phyloP scores from a whole-genome alignment of 2,797 vertebrate genomes.

The Ptychadena robeensis region DNA sequence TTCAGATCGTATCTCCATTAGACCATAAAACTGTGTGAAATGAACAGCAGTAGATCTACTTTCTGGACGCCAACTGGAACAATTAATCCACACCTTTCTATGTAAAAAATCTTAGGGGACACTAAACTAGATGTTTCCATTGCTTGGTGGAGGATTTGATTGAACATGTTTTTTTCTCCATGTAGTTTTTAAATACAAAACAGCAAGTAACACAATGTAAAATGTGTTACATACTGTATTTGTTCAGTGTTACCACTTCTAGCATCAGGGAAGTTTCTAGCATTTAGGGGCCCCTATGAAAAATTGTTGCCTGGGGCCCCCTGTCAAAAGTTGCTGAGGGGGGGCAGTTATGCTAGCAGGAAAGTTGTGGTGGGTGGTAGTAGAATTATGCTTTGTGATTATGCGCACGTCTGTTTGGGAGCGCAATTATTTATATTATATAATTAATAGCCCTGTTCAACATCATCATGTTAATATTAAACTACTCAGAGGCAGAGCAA shows the following conservation, averaged over 20 bases:
- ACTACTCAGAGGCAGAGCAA: not conserved
- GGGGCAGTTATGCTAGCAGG: too few species aligned
- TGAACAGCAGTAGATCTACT: slow-evolving; percentile 44
- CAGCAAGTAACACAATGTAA: slow-evolving; percentile 2
- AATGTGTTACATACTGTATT: too few species aligned
- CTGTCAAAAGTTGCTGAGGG: too few species aligned
- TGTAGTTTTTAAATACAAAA: slow-evolving; percentile 12
- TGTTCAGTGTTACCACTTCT: too few species aligned
- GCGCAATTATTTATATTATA: too few species aligned
- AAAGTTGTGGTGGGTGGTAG: too few species aligned
- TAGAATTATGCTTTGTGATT: too few species aligned
- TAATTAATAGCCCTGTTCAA: too few species aligned
- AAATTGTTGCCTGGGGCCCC: too few species aligned
- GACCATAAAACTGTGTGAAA: slow-evolving; percentile 51
- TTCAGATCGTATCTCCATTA: slow-evolving; percentile 37
- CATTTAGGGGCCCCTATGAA: too few species aligned
- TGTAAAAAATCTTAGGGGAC: slow-evolving; percentile 20
- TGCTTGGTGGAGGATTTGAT: slow-evolving; percentile 29
- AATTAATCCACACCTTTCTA: slow-evolving; percentile 48
- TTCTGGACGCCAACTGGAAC: slow-evolving; percentile 45
- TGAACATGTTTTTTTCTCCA: slow-evolving; percentile 12
- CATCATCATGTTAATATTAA: not conserved
- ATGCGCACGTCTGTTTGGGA: too few species aligned
- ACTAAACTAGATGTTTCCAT: slow-evolving; percentile 34
- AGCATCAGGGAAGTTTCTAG: too few species aligned